Percentiles rank a stretch among this genome's conserved stretches.
Conservation (phyloP, 2,113 vertebrate species). For the Cervus canadensis region DNA sequence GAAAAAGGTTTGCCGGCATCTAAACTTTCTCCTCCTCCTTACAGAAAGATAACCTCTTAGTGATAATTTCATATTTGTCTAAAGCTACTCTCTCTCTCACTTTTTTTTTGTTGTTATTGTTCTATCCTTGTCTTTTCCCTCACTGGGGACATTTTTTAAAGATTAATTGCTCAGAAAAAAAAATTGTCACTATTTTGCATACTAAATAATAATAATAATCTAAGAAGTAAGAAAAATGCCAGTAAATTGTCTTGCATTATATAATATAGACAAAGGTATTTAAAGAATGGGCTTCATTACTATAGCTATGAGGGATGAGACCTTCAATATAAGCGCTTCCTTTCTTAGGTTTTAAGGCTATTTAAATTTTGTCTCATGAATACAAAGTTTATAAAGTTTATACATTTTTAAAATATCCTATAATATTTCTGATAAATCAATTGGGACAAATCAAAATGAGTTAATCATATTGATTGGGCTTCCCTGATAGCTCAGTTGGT, state of each 20-base stretch:
- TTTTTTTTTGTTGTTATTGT: neutral
- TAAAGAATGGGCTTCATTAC: neutral
- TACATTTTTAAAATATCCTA: neutral
- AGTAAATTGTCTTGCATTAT: neutral
- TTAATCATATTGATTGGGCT: neutral
- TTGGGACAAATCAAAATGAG: neutral
- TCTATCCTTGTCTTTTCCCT: neutral
- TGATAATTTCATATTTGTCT: neutral
- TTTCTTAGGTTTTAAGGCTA: neutral
- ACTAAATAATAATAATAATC: neutral
- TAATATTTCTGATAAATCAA: constrained; percentile 19
- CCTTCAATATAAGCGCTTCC: neutral
- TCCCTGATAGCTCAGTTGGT: neutral
- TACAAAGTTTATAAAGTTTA: neutral
- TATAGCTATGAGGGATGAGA: neutral
- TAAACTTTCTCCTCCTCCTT: neutral
- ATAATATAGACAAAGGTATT: neutral
- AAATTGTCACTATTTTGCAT: neutral
- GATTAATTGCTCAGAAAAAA: neutral
- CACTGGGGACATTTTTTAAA: neutral
- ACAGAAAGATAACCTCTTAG: neutral
- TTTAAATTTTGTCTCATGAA: neutral
- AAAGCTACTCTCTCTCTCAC: neutral
- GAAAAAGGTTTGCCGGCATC: neutral
- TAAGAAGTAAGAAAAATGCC: neutral